Conservation (phyloP, 2,888 invertebrate species). For the Bugula neritina region DNA sequence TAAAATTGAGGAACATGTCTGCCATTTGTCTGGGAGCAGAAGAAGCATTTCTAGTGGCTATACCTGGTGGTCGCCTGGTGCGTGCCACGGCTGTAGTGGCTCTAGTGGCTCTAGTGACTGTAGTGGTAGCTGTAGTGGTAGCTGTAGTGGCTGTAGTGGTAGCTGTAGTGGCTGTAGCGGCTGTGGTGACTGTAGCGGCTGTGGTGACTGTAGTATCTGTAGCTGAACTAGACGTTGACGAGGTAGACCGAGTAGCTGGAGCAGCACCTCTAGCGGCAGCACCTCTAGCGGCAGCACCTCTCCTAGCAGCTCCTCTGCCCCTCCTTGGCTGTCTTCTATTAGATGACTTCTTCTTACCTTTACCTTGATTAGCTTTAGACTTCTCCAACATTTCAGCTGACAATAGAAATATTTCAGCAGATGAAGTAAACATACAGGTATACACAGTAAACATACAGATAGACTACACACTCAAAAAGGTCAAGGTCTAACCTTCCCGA, state of each 20-base stretch:
- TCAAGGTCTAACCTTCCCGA: slow-evolving; percentile 47
- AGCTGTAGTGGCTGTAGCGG: neutral
- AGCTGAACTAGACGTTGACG: neutral
- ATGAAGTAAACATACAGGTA: too few relatives aligned
- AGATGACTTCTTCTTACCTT: neutral
- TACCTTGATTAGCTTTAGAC: neutral
- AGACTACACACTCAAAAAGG: neutral
- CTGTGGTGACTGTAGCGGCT: neutral
- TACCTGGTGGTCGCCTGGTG: neutral
- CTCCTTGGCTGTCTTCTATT: neutral
- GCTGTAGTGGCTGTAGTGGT: neutral
- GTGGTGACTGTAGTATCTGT: neutral
- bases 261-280: neutral
- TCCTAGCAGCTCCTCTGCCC: neutral
- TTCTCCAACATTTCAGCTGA: neutral
- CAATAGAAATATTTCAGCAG: too few relatives aligned
- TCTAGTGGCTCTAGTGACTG: neutral
- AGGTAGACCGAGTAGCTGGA: too few relatives aligned
- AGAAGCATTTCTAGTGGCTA: too few relatives aligned
- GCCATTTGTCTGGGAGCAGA: too few relatives aligned
- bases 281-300: neutral
- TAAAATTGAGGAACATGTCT: too few relatives aligned
- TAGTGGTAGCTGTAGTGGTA: neutral
- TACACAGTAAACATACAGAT: neutral
- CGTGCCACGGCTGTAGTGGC: neutral